These are phyloP conservation scores for Caranx ignobilis DNA, from an alignment of 2,113 vertebrate genomes.

Conservation along the genomic window DNA sequence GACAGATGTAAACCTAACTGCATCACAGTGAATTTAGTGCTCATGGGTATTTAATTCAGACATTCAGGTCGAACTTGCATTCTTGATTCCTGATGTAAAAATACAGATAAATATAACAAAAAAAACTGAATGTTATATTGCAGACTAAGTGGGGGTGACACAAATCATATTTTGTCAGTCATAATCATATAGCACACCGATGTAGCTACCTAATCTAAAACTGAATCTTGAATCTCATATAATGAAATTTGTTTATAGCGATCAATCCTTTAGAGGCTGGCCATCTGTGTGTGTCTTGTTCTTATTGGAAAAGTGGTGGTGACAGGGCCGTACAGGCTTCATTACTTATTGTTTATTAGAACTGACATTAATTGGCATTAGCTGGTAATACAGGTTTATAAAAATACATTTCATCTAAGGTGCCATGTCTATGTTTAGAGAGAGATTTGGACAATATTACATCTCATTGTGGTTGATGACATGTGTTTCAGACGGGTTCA, in stretches of 20 bases:
- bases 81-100: not conserved
- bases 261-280: too few relatives aligned
- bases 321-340: not conserved
- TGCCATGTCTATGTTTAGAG: not conserved
- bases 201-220: not conserved
- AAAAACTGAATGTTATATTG: too few relatives aligned
- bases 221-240: not conserved
- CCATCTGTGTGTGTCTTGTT: too few relatives aligned
- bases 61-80: not conserved
- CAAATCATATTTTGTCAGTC: too few relatives aligned
- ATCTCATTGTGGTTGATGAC: not conserved
- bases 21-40: not conserved
- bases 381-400: not conserved
- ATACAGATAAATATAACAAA: not conserved
- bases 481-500: constrained; percentile 88
- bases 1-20: not conserved
- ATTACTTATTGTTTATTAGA: not conserved
- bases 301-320: too few relatives aligned
- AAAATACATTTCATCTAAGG: not conserved
- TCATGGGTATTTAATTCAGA: not conserved
- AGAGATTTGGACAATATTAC: not conserved
- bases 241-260: too few relatives aligned
- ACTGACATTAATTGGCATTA: not conserved
- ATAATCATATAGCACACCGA: too few relatives aligned
- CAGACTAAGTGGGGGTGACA: too few relatives aligned